A percentile compares a stretch with the other conserved stretches of the same genome.
Evolutionary conservation across 2,888 invertebrate species (phyloP).

Genomic region (Saturnia pavonia): DNA sequence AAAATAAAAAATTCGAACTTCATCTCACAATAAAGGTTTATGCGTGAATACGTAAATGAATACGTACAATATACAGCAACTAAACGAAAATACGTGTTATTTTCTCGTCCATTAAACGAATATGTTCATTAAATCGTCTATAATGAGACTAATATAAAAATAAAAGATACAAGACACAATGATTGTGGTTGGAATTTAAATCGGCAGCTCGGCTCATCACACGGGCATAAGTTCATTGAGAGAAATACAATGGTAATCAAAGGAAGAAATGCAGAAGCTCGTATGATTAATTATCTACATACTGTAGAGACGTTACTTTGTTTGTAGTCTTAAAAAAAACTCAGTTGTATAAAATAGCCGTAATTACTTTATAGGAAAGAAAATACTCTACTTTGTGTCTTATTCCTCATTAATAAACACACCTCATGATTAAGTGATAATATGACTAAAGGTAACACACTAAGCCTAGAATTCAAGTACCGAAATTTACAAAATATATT

Average conservation of each 20-base stretch:
- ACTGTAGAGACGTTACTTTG: conserved; percentile 5
- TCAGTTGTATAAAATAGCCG: not conserved
- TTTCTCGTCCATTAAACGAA: conserved; percentile 50
- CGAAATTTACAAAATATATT: not conserved
- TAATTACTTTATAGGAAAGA: not conserved
- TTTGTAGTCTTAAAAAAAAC: not conserved
- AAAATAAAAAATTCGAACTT: not conserved
- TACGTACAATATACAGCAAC: conserved; percentile 20
- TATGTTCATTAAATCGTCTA: conserved; percentile 55
- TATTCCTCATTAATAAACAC: no score
- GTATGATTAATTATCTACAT: conserved; percentile 61
- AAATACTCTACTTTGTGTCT: not conserved
- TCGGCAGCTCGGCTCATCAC: conserved; percentile 57
- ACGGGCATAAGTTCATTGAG: conserved; percentile 45
- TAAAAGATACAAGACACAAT: conserved; percentile 49
- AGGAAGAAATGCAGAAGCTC: conserved; percentile 54
- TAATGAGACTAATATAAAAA: conserved; percentile 53
- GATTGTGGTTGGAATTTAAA: conserved; percentile 63
- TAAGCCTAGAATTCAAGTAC: no score
- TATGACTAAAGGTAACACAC: no score
- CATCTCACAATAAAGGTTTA: not conserved
- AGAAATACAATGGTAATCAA: conserved; percentile 64
- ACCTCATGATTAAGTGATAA: no score
- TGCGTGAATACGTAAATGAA: not conserved
- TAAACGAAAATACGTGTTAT: conserved; percentile 39